phyloP scores from a whole-genome alignment of 2,797 vertebrate species.

The Morus bassanus region DNA sequence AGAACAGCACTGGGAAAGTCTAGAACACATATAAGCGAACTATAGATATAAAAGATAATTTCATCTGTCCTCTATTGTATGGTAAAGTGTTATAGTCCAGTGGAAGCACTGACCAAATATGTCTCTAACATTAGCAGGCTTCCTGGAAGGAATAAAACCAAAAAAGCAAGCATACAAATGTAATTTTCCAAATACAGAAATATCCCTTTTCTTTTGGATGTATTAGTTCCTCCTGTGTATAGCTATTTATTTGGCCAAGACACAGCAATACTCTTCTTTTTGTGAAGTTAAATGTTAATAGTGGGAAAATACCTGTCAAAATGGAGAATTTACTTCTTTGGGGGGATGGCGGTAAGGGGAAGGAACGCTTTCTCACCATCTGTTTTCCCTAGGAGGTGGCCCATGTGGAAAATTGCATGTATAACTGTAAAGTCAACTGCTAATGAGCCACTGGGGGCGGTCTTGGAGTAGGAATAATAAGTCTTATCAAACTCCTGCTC shows the following conservation, averaged over 20 bases:
- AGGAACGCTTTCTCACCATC: conserved; percentile 29
- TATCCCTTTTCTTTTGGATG: not conserved
- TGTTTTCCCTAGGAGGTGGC: conserved; percentile 46
- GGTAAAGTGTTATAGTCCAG: conserved; percentile 3
- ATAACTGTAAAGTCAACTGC: conserved; percentile 26
- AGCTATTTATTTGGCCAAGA: not conserved
- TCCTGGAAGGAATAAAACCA: not conserved
- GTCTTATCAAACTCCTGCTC: not conserved
- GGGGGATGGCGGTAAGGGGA: not conserved
- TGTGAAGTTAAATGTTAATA: conserved; percentile 11
- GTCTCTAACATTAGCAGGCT: conserved; percentile 36
- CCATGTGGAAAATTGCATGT: conserved; percentile 32
- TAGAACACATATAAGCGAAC: not conserved
- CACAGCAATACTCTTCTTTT: not conserved
- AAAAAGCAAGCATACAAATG: not conserved
- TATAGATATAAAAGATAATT: conserved; percentile 16
- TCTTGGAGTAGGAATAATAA: not conserved
- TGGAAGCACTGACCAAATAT: conserved; percentile 7
- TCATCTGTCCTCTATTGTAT: conserved; percentile 19
- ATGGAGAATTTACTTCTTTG: conserved; percentile 6
- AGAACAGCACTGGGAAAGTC: conserved; percentile 14
- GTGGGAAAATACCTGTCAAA: conserved; percentile 32
- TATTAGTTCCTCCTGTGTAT: not conserved
- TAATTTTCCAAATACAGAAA: not conserved
- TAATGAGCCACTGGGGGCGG: conserved; percentile 40